phyloP scores from a whole-genome alignment of 2,888 invertebrate species.

The Cyclophora punctaria region DNA sequence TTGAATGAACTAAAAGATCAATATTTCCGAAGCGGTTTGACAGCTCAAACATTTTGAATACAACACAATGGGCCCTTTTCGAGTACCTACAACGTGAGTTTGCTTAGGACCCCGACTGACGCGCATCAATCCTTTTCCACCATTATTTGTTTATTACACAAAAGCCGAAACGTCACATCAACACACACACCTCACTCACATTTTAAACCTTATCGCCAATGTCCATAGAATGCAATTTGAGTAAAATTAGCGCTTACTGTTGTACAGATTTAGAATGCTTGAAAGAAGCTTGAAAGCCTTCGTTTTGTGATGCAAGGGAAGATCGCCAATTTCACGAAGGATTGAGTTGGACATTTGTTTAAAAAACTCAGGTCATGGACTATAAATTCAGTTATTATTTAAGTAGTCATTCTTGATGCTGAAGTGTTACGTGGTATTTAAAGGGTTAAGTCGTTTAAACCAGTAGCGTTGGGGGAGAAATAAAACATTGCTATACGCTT shows the following conservation, averaged over 20 bases:
- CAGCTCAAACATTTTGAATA: conserved; percentile 38
- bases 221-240: conserved; percentile 26
- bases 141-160: conserved; percentile 55
- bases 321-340: conserved; percentile 39
- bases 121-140: conserved; percentile 57
- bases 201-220: conserved; percentile 28
- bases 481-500: too few relatives aligned
- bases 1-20: conserved; percentile 41
- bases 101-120: conserved; percentile 60
- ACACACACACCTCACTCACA: conserved; percentile 17
- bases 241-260: conserved; percentile 13
- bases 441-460: too few relatives aligned
- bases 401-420: too few relatives aligned
- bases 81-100: conserved; percentile 43
- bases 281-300: conserved; percentile 31
- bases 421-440: too few relatives aligned
- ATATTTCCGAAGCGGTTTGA: conserved; percentile 36
- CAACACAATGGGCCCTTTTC: conserved; percentile 44
- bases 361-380: conserved; percentile 23
- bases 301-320: conserved; percentile 36
- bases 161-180: conserved; percentile 38
- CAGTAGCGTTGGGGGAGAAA: too few relatives aligned
- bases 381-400: conserved; percentile 10
- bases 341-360: conserved; percentile 33
- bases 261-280: conserved; percentile 35